Evolutionary conservation across 2,888 invertebrate genomes (phyloP).

Genomic region (Andrena flavipes): DNA sequence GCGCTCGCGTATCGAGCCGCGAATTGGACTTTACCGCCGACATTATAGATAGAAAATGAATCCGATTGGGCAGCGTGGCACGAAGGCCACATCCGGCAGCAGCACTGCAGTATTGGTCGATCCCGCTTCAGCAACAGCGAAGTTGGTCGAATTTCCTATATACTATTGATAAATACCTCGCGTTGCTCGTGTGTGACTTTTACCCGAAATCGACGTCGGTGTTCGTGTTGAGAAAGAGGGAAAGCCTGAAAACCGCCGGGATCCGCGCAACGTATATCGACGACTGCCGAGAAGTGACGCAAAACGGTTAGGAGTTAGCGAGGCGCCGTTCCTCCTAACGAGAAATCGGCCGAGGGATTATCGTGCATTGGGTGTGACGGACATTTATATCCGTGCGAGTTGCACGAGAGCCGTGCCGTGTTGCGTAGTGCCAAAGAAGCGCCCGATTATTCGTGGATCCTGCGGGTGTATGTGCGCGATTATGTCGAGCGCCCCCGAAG

Average conservation of each 20-base stretch:
- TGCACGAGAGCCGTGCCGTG: conserved; percentile 65
- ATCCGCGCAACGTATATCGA: conserved; percentile 24
- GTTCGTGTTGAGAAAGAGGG: conserved; percentile 55
- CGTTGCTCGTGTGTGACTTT: conserved; percentile 72
- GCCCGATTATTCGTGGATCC: conserved; percentile 56
- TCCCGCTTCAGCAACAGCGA: conserved; percentile 76
- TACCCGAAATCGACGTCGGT: conserved; percentile 57
- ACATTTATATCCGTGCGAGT: conserved; percentile 66
- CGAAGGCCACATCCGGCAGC: conserved; percentile 80
- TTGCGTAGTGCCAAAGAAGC: conserved; percentile 65
- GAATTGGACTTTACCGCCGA: conserved; percentile 68
- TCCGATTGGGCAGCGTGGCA: conserved; percentile 75
- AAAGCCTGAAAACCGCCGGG: conserved; percentile 32
- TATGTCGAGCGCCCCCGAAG: conserved; percentile 64
- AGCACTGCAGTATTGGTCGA: conserved; percentile 79
- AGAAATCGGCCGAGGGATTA: conserved; percentile 69
- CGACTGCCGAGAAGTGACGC: conserved; percentile 43
- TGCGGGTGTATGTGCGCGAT: conserved; percentile 59
- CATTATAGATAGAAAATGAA: conserved; percentile 65
- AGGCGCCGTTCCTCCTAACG: conserved; percentile 63
- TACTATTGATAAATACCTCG: conserved; percentile 78
- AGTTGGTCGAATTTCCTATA: conserved; percentile 77
- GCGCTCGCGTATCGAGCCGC: conserved; percentile 57
- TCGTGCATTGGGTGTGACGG: conserved; percentile 79
- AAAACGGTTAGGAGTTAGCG: conserved; percentile 48